phyloP scores from a whole-genome alignment of 2,888 invertebrate genomes.

The Drymonia ruficornis region DNA sequence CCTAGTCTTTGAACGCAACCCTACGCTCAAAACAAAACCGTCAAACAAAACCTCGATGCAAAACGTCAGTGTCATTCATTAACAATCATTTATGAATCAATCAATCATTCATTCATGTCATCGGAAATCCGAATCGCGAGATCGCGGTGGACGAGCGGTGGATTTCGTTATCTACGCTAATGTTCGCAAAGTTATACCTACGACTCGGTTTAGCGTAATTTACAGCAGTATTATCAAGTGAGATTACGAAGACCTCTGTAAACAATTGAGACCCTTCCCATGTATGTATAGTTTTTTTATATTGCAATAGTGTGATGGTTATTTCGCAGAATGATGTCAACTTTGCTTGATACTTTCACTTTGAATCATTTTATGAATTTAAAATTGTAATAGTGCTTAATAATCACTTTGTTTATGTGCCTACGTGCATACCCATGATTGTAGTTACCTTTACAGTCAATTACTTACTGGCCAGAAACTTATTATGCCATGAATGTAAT shows the following conservation, averaged over 20 bases:
- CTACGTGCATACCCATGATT: constrained; percentile 1
- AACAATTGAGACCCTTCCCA: constrained; percentile 19
- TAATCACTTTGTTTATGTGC: not conserved
- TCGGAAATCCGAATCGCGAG: constrained; percentile 23
- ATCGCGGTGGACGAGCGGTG: constrained; percentile 25
- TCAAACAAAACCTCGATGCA: no score
- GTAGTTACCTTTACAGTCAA: no score
- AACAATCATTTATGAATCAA: no score
- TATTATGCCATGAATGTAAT: no score
- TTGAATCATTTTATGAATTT: constrained; percentile 34
- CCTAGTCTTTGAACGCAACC: no score
- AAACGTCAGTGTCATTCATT: not conserved
- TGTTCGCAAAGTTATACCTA: constrained; percentile 16
- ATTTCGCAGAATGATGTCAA: constrained; percentile 60
- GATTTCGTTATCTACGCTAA: constrained; percentile 12
- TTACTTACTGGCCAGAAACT: not conserved
- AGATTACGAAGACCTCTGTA: constrained; percentile 9
- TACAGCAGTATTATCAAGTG: constrained; percentile 28
- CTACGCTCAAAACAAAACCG: no score
- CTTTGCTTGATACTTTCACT: constrained; percentile 60
- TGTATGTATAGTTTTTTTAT: constrained; percentile 41
- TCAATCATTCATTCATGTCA: constrained; percentile 7
- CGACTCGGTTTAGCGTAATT: constrained; percentile 11
- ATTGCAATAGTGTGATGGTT: constrained; percentile 33
- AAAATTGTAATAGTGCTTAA: constrained; percentile 5